Percentiles rank a stretch among this genome's conserved stretches.
These are phyloP conservation scores for Carlito syrichta DNA, from an alignment of 2,113 vertebrate species.

Conservation along the genomic window DNA sequence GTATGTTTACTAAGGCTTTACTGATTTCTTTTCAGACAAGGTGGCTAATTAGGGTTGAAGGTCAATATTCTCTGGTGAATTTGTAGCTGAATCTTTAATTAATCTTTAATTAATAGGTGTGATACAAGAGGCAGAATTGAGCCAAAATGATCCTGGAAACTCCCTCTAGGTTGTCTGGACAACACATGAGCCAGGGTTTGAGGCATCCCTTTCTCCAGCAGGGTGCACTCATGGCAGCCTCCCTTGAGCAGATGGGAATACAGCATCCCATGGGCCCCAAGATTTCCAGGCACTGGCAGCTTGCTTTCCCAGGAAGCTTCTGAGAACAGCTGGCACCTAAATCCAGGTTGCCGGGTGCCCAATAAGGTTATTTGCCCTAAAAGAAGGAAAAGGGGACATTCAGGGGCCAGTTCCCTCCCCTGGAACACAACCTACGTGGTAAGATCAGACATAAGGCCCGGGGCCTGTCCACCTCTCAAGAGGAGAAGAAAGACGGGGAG, in stretches of 20 bases:
- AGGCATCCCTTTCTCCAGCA: not conserved
- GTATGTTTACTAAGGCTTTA: not conserved
- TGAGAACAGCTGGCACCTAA: not conserved
- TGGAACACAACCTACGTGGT: not conserved
- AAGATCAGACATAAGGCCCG: not conserved
- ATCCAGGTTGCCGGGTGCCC: not conserved
- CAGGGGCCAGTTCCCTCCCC: not conserved
- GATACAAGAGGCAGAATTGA: not conserved
- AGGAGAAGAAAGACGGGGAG: not conserved
- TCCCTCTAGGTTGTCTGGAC: not conserved
- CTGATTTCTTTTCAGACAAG: not conserved
- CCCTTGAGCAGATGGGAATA: not conserved
- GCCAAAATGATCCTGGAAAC: not conserved
- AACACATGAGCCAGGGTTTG: not conserved
- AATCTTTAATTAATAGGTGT: not conserved
- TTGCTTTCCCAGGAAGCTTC: not conserved
- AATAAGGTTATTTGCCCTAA: not conserved
- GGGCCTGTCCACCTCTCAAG: not conserved
- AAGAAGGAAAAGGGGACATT: not conserved
- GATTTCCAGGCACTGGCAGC: too few relatives aligned
- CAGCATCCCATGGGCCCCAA: accelerated
- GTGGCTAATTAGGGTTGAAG: not conserved
- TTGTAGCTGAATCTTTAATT: not conserved
- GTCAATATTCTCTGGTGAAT: not conserved
- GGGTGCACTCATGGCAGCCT: not conserved